Evolutionary conservation across 1,140 invertebrate species (phyloP).

Genomic region (Lethocerus indicus): DNA sequence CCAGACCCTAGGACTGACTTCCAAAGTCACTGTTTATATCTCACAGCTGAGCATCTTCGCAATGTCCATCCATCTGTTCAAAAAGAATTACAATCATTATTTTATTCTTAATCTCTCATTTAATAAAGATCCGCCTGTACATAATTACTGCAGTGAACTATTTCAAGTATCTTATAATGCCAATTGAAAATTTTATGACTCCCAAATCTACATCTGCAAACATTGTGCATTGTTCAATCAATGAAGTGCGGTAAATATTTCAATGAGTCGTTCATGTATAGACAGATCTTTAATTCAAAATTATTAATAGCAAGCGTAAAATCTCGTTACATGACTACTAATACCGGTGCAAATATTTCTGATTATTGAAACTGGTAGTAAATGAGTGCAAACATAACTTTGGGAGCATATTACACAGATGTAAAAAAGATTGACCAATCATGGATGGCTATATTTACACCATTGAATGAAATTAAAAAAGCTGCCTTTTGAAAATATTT

Average conservation of each 20-base stretch:
- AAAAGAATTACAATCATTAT: not conserved
- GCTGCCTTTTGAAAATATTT: not conserved
- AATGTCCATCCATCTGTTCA: slow-evolving; percentile 7
- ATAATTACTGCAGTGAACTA: too few relatives aligned
- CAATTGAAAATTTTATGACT: slow-evolving; percentile 1
- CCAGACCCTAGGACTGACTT: too few relatives aligned
- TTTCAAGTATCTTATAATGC: not conserved
- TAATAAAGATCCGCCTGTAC: slow-evolving; percentile 2
- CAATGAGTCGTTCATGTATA: not conserved
- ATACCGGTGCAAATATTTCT: not conserved
- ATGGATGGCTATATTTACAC: not conserved
- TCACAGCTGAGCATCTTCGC: slow-evolving; percentile 12
- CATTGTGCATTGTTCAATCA: not conserved
- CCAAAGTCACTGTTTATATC: too few relatives aligned
- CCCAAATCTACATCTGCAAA: slow-evolving; percentile 9
- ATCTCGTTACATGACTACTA: slow-evolving; percentile 12
- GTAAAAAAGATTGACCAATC: not conserved
- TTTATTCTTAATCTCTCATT: not conserved
- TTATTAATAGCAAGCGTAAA: slow-evolving; percentile 6
- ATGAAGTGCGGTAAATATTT: not conserved
- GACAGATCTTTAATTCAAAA: slow-evolving; percentile 5
- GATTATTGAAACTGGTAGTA: not conserved
- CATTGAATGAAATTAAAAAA: not conserved
- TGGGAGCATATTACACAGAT: slow-evolving; percentile 9
- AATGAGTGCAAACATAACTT: slow-evolving; percentile 5